Conservation (phyloP, 1,140 invertebrate genomes). For the Drosophila parabipectinata region DNA sequence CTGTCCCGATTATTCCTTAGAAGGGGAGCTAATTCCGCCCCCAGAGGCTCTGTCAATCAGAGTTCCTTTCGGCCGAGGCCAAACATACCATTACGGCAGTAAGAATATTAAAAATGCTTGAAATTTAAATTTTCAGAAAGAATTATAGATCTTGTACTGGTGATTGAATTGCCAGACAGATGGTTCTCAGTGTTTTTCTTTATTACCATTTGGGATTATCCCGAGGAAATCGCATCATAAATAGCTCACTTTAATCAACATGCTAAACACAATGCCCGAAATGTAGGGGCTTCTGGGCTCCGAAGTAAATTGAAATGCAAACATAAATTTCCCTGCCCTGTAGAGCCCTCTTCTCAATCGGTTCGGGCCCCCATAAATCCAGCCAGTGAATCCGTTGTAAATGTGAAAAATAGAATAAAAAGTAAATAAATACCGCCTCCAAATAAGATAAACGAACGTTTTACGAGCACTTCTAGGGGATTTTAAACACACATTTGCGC, state of each 20-base stretch:
- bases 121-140: background rate
- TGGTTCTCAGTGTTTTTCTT: conserved; percentile 4
- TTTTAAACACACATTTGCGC: conserved; percentile 64
- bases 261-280: conserved; percentile 17
- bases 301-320: conserved; percentile 65
- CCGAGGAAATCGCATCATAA: conserved; percentile 30
- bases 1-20: conserved; percentile 23
- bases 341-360: conserved; percentile 19
- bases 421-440: conserved; percentile 38
- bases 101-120: background rate
- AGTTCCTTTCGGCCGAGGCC: conserved; percentile 21
- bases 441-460: conserved; percentile 65
- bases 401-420: conserved; percentile 30
- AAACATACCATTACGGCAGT: conserved; percentile 9
- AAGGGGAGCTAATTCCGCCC: conserved; percentile 17
- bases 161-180: background rate
- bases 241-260: conserved; percentile 64
- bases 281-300: conserved; percentile 1
- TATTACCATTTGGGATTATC: conserved; percentile 11
- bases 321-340: conserved; percentile 33
- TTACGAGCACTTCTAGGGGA: conserved; percentile 68
- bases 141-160: background rate
- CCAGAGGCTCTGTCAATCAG: conserved; percentile 28
- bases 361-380: conserved; percentile 56
- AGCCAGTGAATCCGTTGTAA: conserved; percentile 42